Percentiles rank a stretch among this genome's conserved stretches.
Conservation (phyloP, 2,113 vertebrate species). For the Camelus dromedarius region DNA sequence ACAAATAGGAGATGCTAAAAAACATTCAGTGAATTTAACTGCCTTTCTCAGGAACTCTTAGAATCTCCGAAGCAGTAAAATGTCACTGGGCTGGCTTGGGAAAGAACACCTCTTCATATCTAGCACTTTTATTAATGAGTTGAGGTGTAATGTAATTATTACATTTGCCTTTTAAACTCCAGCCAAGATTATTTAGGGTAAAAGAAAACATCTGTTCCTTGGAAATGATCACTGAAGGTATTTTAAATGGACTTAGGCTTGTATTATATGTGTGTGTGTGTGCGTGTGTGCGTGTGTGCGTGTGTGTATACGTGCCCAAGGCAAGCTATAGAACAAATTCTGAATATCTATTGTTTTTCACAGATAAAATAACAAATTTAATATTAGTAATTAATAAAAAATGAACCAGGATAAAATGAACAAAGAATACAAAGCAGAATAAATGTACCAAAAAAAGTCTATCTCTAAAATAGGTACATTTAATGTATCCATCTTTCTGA, state of each 20-base stretch:
- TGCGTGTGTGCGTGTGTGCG: too few species aligned
- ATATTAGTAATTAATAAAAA: background rate
- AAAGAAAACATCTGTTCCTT: slow-evolving; percentile 2
- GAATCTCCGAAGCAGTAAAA: background rate
- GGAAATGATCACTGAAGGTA: background rate
- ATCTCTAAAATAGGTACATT: slow-evolving; percentile 6
- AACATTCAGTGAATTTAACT: background rate
- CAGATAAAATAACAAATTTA: background rate
- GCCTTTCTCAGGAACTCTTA: background rate
- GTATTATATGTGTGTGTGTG: background rate
- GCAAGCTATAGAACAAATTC: background rate
- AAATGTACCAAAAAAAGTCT: background rate
- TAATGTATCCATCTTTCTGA: background rate
- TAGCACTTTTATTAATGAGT: background rate
- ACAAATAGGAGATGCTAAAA: background rate
- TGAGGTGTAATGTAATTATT: slow-evolving; percentile 12
- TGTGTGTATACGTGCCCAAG: background rate
- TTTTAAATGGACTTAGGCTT: background rate
- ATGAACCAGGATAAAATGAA: background rate
- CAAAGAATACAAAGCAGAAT: background rate
- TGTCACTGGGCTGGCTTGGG: background rate
- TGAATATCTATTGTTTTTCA: slow-evolving; percentile 14
- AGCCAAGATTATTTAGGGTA: background rate
- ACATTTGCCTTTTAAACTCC: background rate
- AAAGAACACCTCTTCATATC: background rate